These are phyloP conservation scores for Teleiodes luculella DNA, from an alignment of 2,888 invertebrate species.

Conservation along the genomic window DNA sequence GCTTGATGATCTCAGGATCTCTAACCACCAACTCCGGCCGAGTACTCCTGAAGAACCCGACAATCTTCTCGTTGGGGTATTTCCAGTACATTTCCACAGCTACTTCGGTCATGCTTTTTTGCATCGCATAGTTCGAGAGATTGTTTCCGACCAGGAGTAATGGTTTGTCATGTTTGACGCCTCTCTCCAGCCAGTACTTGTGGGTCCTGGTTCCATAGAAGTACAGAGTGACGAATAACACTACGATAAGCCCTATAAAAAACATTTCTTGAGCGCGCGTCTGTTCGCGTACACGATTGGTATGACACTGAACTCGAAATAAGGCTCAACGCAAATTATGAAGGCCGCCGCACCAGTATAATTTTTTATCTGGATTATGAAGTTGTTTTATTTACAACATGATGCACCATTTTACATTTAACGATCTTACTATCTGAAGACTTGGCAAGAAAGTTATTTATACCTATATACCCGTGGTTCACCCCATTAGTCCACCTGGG, in stretches of 20 bases:
- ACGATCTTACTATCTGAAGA: too few species aligned
- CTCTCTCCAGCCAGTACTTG: constrained; percentile 23
- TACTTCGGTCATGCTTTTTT: constrained; percentile 18
- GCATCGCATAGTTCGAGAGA: constrained; percentile 11
- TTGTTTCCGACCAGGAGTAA: constrained; percentile 24
- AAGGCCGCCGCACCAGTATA: too few species aligned
- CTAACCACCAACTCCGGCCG: constrained; percentile 25
- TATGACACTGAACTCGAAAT: too few species aligned
- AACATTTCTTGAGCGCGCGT: not conserved
- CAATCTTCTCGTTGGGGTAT: constrained; percentile 24
- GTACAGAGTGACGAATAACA: not conserved
- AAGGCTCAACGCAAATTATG: too few species aligned
- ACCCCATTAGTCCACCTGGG: too few species aligned
- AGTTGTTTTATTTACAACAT: too few species aligned
- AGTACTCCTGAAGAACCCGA: constrained; percentile 21
- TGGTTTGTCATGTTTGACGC: constrained; percentile 24
- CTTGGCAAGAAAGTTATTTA: too few species aligned
- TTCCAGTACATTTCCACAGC: constrained; percentile 22
- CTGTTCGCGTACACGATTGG: too few species aligned
- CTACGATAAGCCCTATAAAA: not conserved
- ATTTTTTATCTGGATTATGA: too few species aligned
- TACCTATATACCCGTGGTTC: too few species aligned
- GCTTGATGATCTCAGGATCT: constrained; percentile 27
- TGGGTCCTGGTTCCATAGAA: constrained; percentile 6
- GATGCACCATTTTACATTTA: too few species aligned